Evolutionary conservation across 2,888 invertebrate genomes (phyloP).

Genomic region (Oligia latruncula): DNA sequence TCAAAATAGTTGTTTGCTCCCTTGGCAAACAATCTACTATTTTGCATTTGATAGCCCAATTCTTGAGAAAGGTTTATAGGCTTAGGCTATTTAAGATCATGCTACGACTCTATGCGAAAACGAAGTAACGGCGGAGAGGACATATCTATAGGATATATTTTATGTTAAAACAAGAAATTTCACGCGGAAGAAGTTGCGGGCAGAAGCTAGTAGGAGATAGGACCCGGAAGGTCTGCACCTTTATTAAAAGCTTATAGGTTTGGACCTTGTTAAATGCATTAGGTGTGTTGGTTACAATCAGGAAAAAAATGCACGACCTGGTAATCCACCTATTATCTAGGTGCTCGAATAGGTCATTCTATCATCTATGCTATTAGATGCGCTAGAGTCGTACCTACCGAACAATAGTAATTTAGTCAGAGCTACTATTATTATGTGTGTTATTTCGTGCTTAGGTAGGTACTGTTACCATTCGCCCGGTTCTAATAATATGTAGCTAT

Average conservation of each 20-base stretch:
- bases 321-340: background rate
- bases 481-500: constrained; percentile 11
- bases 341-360: constrained; percentile 23
- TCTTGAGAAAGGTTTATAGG: background rate
- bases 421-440: constrained; percentile 23
- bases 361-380: constrained; percentile 40
- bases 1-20: too few relatives aligned
- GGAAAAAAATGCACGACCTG: background rate
- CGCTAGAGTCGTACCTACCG: constrained; percentile 17
- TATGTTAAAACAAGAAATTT: background rate
- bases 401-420: constrained; percentile 31
- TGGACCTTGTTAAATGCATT: background rate
- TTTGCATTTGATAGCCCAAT: background rate
- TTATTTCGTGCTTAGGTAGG: constrained; percentile 10
- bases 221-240: background rate
- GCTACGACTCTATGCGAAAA: background rate
- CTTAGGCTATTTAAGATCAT: background rate
- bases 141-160: background rate
- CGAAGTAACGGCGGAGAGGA: background rate
- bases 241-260: background rate
- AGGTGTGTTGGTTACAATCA: background rate
- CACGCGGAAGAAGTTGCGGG: background rate
- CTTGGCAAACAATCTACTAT: too few relatives aligned
- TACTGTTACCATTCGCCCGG: background rate
- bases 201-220: too few relatives aligned